These are phyloP conservation scores for Danio aesculapii DNA, from an alignment of 2,797 vertebrate genomes.

Conservation along the genomic window DNA sequence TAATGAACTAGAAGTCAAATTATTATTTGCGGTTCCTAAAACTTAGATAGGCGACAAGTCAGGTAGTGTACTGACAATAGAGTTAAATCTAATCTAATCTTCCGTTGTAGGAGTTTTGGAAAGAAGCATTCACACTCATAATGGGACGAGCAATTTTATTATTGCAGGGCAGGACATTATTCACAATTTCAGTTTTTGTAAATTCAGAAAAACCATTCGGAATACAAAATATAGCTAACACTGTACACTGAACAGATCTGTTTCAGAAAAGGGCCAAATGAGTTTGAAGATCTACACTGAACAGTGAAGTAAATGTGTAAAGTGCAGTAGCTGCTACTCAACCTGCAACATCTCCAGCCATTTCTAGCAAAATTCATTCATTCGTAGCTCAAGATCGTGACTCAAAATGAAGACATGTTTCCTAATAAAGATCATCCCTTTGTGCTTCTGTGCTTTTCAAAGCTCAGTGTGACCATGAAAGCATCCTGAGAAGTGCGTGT, in stretches of 20 bases:
- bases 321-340: slow-evolving; percentile 31
- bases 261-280: not conserved
- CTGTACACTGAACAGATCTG: not conserved
- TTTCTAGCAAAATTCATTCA: not conserved
- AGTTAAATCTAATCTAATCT: no score
- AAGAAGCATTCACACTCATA: not conserved
- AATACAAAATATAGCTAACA: slow-evolving; percentile 45
- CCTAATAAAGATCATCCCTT: not conserved
- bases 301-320: slow-evolving; percentile 4
- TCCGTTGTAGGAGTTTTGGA: not conserved
- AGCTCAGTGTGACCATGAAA: not conserved
- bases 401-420: not conserved
- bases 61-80: no score
- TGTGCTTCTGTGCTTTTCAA: not conserved
- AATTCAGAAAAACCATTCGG: slow-evolving; percentile 15
- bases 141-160: slow-evolving; percentile 34
- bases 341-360: not conserved
- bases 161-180: slow-evolving; percentile 24
- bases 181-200: slow-evolving; percentile 17
- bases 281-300: not conserved
- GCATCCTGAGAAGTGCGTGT: not conserved
- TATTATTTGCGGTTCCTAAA: no score
- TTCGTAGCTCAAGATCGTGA: no score
- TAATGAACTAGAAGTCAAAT: no score
- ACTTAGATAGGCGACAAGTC: no score